Percentiles rank a stretch among this genome's conserved stretches.
Evolutionary conservation across 2,113 vertebrate species (phyloP).

Genomic region (Gallinago undulata): DNA sequence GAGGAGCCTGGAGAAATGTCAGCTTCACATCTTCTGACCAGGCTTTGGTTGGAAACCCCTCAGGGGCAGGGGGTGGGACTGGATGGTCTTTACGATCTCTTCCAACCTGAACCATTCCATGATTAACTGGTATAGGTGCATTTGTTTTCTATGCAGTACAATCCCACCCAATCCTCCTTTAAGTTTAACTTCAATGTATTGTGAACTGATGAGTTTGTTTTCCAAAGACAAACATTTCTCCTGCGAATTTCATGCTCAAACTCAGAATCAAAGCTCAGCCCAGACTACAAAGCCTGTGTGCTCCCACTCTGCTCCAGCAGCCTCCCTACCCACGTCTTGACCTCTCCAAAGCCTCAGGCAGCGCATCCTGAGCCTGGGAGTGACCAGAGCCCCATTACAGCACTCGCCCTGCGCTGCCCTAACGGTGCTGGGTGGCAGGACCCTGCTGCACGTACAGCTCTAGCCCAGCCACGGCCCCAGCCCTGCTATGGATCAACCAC

Average conservation of each 20-base stretch:
- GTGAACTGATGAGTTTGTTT: neutral
- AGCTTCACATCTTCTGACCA: too few relatives aligned
- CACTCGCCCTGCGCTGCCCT: too few relatives aligned
- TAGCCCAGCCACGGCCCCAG: neutral
- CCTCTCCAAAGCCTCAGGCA: neutral
- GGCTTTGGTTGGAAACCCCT: too few relatives aligned
- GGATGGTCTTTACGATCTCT: too few relatives aligned
- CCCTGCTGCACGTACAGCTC: neutral
- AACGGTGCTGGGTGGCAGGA: neutral
- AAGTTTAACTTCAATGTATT: neutral
- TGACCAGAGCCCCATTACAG: rapidly evolving
- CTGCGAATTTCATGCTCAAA: neutral
- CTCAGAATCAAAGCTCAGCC: neutral
- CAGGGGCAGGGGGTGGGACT: too few relatives aligned
- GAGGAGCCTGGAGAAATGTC: too few relatives aligned
- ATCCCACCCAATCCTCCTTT: too few relatives aligned
- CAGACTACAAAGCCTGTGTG: neutral
- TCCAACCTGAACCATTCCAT: too few relatives aligned
- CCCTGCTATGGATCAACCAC: neutral
- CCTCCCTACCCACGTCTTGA: neutral
- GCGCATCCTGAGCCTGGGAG: neutral
- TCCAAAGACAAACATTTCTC: neutral
- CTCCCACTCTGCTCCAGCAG: neutral
- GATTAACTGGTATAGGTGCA: neutral
- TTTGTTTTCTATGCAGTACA: neutral